Conservation (phyloP, 1,140 invertebrate species). For the Nymphalis io region DNA sequence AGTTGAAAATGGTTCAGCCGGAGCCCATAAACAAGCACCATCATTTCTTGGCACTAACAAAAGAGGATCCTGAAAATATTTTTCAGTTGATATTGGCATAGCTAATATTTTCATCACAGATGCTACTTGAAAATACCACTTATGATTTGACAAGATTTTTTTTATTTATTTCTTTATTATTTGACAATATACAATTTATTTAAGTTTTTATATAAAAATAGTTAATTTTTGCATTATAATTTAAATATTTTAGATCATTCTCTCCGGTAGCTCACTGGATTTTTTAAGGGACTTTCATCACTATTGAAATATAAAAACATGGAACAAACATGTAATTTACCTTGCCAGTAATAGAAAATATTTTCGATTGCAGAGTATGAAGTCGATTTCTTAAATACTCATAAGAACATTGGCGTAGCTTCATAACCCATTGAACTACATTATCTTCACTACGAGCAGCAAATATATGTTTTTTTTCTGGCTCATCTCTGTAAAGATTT, state of each 20-base stretch:
- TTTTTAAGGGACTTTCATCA: too few species aligned
- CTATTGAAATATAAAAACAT: neutral
- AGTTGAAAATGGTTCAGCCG: constrained; percentile 68
- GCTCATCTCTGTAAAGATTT: constrained; percentile 80
- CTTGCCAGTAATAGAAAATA: constrained; percentile 78
- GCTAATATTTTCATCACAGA: too few species aligned
- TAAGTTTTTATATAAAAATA: too few species aligned
- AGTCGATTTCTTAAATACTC: constrained; percentile 82
- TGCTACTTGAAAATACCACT: too few species aligned
- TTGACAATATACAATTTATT: too few species aligned
- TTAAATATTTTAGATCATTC: too few species aligned
- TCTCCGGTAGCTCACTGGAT: too few species aligned
- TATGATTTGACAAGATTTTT: too few species aligned
- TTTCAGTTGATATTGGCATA: too few species aligned
- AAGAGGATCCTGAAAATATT: constrained; percentile 80
- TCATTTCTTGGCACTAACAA: constrained; percentile 84
- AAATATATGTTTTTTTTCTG: constrained; percentile 84
- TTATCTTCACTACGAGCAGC: constrained; percentile 83
- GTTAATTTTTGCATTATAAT: too few species aligned
- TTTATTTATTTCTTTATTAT: too few species aligned
- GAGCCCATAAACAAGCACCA: constrained; percentile 79
- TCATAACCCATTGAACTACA: constrained; percentile 83
- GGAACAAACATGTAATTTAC: constrained; percentile 4
- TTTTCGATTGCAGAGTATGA: constrained; percentile 82
- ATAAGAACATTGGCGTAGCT: constrained; percentile 83